These are phyloP conservation scores for Karalla daura DNA, from an alignment of 2,797 vertebrate species.

Conservation along the genomic window DNA sequence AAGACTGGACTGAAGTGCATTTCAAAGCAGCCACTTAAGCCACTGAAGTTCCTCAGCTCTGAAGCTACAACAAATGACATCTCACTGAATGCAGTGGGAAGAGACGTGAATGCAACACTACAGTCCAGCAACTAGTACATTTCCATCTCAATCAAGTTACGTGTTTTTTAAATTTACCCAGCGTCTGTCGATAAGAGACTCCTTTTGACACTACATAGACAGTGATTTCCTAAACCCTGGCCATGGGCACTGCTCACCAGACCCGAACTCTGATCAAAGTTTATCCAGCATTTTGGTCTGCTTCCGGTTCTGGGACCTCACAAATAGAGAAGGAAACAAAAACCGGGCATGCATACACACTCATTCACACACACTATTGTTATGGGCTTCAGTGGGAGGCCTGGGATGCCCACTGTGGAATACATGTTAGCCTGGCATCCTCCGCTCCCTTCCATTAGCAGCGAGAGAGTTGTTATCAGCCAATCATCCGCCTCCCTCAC, in stretches of 20 bases:
- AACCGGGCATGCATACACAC: neutral
- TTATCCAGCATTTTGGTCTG: no score
- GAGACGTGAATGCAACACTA: no score
- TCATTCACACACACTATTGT: slow-evolving; percentile 2
- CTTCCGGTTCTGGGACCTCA: no score
- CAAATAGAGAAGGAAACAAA: no score
- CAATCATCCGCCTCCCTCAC: slow-evolving; percentile 31
- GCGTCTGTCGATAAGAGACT: no score
- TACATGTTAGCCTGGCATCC: slow-evolving; percentile 33
- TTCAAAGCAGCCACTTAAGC: slow-evolving; percentile 10
- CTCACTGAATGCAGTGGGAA: neutral
- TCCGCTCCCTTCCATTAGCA: slow-evolving; percentile 25
- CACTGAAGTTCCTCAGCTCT: neutral
- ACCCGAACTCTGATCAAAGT: no score
- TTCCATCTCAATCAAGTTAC: no score
- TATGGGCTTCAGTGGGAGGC: slow-evolving; percentile 25
- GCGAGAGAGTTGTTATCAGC: slow-evolving; percentile 32
- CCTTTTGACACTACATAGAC: no score
- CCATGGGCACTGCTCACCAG: no score
- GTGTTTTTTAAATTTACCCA: no score
- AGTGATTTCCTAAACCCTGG: no score
- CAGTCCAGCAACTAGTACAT: neutral
- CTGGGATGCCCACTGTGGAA: slow-evolving; percentile 16
- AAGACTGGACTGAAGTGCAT: neutral
- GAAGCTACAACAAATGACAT: neutral